These are phyloP conservation scores for Enteromius treurensis DNA, from an alignment of 2,797 vertebrate species.

Conservation along the genomic window DNA sequence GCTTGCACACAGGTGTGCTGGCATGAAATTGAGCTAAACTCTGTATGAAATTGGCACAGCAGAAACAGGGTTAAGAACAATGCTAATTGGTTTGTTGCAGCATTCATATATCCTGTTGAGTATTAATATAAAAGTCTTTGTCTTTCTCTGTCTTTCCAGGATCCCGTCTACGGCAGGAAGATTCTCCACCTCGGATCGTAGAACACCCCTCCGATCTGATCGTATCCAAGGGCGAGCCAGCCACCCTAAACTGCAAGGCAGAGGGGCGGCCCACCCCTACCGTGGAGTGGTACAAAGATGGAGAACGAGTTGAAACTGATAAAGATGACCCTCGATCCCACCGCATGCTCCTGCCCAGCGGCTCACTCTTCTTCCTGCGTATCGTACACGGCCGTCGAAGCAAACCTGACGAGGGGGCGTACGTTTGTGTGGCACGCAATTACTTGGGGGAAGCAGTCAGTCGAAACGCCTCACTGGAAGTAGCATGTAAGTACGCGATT, in stretches of 20 bases:
- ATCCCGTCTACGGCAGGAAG: constrained; percentile 97
- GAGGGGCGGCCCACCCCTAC: constrained; percentile 93
- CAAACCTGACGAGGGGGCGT: constrained; percentile 96
- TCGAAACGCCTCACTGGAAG: constrained; percentile 96
- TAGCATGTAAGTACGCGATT: constrained; percentile 90
- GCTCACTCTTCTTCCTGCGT: constrained; percentile 95
- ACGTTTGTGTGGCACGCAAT: constrained; percentile 96
- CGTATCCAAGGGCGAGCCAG: constrained; percentile 98
- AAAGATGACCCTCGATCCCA: constrained; percentile 95
- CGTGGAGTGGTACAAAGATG: constrained; percentile 98
- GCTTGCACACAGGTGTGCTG: not conserved
- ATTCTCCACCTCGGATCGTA: constrained; percentile 93
- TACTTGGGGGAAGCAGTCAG: constrained; percentile 98
- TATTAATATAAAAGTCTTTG: not conserved
- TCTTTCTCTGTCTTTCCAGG: constrained; percentile 72
- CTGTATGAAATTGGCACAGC: not conserved
- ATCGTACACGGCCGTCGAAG: constrained; percentile 96
- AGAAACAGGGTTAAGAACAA: not conserved
- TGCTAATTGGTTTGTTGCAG: not conserved
- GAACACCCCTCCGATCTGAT: constrained; percentile 98
- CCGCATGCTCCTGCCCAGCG: constrained; percentile 96
- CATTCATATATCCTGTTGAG: not conserved
- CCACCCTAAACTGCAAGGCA: constrained; percentile 98
- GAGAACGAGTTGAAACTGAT: constrained; percentile 96
- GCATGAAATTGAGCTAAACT: not conserved